A percentile compares a stretch with the other conserved stretches of the same genome.
These are phyloP conservation scores for Ctenopoma kingsleyae DNA, from an alignment of 2,797 vertebrate genomes.

Conservation along the genomic window DNA sequence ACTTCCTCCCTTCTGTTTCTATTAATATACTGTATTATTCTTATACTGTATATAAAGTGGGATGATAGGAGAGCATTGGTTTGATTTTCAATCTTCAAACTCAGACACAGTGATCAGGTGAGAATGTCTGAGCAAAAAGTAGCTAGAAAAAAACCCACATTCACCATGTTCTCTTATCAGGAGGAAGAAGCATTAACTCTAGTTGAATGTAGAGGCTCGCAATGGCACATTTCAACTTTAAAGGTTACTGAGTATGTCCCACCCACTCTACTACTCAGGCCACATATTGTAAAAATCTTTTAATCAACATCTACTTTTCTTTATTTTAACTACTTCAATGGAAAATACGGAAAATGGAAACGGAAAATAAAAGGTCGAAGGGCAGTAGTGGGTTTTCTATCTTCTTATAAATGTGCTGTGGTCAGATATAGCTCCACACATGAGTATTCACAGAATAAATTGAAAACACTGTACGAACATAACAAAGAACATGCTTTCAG, in stretches of 20 bases:
- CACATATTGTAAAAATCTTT: no score
- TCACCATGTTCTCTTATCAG: neutral
- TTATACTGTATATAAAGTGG: slow-evolving; percentile 9
- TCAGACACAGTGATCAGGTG: neutral
- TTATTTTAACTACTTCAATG: slow-evolving; percentile 10
- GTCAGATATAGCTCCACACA: slow-evolving; percentile 33
- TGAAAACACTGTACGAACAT: slow-evolving; percentile 27
- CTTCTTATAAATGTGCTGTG: slow-evolving; percentile 21
- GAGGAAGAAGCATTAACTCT: neutral
- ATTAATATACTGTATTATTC: neutral
- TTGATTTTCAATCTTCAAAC: neutral
- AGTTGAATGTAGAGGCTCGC: neutral
- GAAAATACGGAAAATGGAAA: no score
- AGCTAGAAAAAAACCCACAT: neutral
- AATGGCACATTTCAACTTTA: neutral
- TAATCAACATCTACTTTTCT: neutral
- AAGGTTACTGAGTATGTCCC: neutral
- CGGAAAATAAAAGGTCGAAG: slow-evolving; percentile 31
- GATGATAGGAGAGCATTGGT: neutral
- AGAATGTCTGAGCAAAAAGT: neutral
- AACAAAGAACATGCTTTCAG: slow-evolving; percentile 23
- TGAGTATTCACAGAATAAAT: slow-evolving; percentile 17
- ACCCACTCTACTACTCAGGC: no score
- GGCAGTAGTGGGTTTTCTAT: slow-evolving; percentile 4
- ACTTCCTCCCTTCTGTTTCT: neutral